Percentiles rank a stretch among this genome's conserved stretches.
These are phyloP conservation scores for Hofmannophila pseudospretella DNA, from an alignment of 2,888 invertebrate species.

Conservation along the genomic window DNA sequence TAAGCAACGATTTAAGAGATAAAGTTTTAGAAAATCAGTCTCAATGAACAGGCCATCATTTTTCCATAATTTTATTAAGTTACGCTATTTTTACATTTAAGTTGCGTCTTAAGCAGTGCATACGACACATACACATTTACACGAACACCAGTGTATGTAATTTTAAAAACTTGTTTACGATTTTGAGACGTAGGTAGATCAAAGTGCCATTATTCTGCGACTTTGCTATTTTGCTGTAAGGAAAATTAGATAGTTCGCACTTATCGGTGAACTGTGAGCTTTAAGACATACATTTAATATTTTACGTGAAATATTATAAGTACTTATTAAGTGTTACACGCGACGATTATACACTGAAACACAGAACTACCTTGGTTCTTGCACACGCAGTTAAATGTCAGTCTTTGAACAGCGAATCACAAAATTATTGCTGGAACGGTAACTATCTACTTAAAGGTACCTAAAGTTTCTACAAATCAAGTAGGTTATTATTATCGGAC, in stretches of 20 bases:
- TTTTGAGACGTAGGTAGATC: neutral
- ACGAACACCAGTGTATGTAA: neutral
- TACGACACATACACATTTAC: constrained; percentile 12
- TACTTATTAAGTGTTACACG: too few species aligned
- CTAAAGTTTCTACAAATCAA: neutral
- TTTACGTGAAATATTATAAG: too few species aligned
- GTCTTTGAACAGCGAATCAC: constrained; percentile 70
- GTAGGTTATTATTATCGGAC: neutral
- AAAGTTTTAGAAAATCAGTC: constrained; percentile 74
- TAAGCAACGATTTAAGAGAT: constrained; percentile 50
- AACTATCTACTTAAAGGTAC: constrained; percentile 7
- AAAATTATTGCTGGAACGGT: constrained; percentile 63
- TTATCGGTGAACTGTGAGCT: too few species aligned
- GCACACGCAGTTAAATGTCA: constrained; percentile 57
- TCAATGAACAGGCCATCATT: constrained; percentile 74
- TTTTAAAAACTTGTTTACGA: constrained; percentile 4
- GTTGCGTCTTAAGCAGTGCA: constrained; percentile 32
- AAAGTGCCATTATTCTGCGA: neutral
- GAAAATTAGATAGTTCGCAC: too few species aligned
- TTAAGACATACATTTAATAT: constrained; percentile 2
- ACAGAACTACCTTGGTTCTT: constrained; percentile 38
- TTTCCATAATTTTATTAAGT: constrained; percentile 45
- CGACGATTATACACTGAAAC: constrained; percentile 28
- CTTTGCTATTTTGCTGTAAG: too few species aligned
- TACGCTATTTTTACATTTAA: constrained; percentile 39